Percentiles rank a stretch among this genome's conserved stretches.
Conservation (phyloP, 2,797 vertebrate species). For the Poeciliopsis paucimaculata region DNA sequence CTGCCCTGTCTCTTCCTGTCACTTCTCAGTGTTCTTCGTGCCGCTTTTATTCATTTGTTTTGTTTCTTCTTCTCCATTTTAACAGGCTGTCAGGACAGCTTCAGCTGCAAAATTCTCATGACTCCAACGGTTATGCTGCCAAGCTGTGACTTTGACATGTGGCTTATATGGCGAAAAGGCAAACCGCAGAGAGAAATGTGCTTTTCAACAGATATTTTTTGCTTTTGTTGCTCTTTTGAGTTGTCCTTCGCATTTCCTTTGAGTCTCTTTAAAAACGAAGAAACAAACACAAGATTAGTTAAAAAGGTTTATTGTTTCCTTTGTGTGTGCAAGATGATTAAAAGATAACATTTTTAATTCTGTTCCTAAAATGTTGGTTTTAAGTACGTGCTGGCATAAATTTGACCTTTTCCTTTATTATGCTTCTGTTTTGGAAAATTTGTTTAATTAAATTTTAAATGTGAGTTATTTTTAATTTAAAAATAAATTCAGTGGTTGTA, state of each 20-base stretch:
- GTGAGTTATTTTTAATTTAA: background rate
- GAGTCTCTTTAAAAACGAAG: background rate
- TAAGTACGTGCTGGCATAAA: background rate
- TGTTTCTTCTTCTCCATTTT: background rate
- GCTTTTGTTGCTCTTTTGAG: background rate
- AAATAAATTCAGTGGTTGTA: too few relatives aligned
- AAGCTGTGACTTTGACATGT: slow-evolving; percentile 11
- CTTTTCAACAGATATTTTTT: background rate
- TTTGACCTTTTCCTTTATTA: background rate
- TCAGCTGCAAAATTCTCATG: slow-evolving; percentile 6
- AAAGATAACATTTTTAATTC: background rate
- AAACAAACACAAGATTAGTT: background rate
- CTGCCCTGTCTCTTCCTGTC: slow-evolving; percentile 14
- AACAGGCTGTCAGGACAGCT: slow-evolving; percentile 25
- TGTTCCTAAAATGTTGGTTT: background rate
- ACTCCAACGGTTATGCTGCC: slow-evolving; percentile 7
- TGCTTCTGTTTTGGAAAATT: background rate
- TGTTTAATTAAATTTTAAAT: too few relatives aligned
- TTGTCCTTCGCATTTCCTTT: slow-evolving; percentile 7
- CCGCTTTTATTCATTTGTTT: background rate
- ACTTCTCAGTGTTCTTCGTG: slow-evolving; percentile 6
- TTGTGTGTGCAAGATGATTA: background rate
- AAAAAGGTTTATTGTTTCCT: background rate
- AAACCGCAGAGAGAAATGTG: slow-evolving; percentile 2
- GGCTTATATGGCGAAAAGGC: slow-evolving; percentile 12